Evolutionary conservation across 2,113 vertebrate species (phyloP).

Genomic region (Alethe castanea): DNA sequence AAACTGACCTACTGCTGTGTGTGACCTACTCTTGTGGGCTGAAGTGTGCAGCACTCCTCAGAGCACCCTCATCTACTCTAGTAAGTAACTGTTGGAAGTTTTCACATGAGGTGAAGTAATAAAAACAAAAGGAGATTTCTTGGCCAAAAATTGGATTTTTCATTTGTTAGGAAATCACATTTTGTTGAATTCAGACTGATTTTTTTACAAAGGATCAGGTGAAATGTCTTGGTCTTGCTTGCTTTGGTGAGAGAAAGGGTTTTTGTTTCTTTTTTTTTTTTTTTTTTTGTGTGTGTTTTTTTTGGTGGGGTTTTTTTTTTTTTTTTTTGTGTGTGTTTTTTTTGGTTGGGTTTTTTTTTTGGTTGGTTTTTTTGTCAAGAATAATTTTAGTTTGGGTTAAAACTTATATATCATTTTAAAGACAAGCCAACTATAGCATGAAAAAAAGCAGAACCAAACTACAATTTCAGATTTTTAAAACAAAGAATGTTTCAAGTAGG

Average conservation of each 20-base stretch:
- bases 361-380: not conserved
- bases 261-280: not conserved
- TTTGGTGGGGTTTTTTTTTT: not conserved
- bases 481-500: not conserved
- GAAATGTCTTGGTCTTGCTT: not conserved
- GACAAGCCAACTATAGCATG: not conserved
- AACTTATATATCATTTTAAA: not conserved
- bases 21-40: not conserved
- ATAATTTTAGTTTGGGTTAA: not conserved
- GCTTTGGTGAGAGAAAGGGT: not conserved
- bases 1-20: not conserved
- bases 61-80: not conserved
- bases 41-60: not conserved
- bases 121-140: not conserved
- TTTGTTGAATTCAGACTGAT: not conserved
- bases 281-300: too few species aligned
- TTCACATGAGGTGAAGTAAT: not conserved
- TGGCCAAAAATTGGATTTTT: not conserved
- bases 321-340: too few species aligned
- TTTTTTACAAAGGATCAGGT: not conserved
- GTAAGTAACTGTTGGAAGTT: not conserved
- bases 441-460: not conserved
- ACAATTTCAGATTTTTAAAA: not conserved
- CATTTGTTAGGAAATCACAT: not conserved
- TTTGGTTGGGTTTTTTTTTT: too few species aligned